phyloP scores from a whole-genome alignment of 2,113 vertebrate genomes.

The Charina bottae region DNA sequence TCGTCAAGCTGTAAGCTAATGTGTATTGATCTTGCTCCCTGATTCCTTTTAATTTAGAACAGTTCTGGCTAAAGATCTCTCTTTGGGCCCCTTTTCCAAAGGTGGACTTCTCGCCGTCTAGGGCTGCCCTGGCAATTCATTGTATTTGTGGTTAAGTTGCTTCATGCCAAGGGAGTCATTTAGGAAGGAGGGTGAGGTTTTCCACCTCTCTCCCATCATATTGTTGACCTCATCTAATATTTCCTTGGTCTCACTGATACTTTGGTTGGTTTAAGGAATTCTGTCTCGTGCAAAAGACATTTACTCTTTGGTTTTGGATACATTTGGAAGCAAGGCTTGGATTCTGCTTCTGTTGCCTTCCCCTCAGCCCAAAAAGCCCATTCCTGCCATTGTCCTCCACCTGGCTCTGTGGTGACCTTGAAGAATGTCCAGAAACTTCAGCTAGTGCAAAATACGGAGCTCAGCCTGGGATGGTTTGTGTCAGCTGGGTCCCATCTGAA shows the following conservation, averaged over 20 bases:
- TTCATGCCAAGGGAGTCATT: background rate
- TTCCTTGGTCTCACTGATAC: background rate
- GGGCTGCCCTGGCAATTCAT: background rate
- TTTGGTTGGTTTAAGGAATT: background rate
- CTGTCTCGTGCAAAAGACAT: background rate
- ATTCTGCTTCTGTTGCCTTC: background rate
- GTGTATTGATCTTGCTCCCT: background rate
- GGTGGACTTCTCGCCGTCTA: background rate
- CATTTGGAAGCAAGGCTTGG: background rate
- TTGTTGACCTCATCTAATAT: background rate
- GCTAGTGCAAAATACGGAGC: background rate
- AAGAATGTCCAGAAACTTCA: background rate
- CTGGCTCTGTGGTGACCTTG: background rate
- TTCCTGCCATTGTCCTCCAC: background rate
- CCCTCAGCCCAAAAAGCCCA: background rate
- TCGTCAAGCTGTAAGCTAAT: rapidly evolving
- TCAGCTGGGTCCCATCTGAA: background rate
- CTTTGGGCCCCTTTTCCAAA: too few species aligned
- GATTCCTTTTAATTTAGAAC: background rate
- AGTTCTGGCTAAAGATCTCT: too few species aligned
- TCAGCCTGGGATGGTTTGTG: background rate
- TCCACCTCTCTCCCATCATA: background rate
- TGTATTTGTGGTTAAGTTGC: background rate
- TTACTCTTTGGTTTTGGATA: background rate
- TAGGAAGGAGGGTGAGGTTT: background rate